Evolutionary conservation across 2,113 vertebrate species (phyloP).

Genomic region (Brachypodius melanocephalos): DNA sequence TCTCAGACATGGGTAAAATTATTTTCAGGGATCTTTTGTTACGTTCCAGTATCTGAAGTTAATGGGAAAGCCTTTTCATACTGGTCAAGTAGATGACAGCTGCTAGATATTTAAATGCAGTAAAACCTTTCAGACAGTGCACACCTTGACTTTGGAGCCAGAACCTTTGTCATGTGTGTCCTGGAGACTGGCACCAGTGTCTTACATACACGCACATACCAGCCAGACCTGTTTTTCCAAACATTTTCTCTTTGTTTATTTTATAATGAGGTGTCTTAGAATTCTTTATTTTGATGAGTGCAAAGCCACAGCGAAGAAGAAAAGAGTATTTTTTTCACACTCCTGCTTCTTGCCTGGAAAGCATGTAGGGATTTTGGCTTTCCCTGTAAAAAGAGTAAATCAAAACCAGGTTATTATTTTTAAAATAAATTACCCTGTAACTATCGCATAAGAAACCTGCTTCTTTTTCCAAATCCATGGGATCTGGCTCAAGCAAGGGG

Average conservation of each 20-base stretch:
- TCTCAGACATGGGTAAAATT: neutral
- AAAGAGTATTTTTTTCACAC: neutral
- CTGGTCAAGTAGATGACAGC: neutral
- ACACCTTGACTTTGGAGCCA: neutral
- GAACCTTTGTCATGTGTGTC: neutral
- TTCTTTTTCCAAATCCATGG: neutral
- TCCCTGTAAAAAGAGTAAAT: neutral
- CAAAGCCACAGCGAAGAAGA: neutral
- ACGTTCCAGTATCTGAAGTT: neutral
- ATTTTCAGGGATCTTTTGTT: neutral
- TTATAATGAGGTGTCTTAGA: neutral
- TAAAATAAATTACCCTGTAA: neutral
- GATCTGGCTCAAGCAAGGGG: neutral
- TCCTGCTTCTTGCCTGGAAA: neutral
- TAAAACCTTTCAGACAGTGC: neutral
- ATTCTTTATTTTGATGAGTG: neutral
- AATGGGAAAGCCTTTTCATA: neutral
- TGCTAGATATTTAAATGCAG: neutral
- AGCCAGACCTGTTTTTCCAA: neutral
- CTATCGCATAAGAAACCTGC: neutral
- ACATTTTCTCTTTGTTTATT: neutral
- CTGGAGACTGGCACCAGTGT: neutral
- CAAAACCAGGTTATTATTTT: neutral
- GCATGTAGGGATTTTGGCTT: neutral
- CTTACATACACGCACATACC: neutral